Evolutionary conservation across 1,140 invertebrate genomes (phyloP), one percentile per base, ranked within the genome.

Genomic region (Bombus soroeensis): DNA sequence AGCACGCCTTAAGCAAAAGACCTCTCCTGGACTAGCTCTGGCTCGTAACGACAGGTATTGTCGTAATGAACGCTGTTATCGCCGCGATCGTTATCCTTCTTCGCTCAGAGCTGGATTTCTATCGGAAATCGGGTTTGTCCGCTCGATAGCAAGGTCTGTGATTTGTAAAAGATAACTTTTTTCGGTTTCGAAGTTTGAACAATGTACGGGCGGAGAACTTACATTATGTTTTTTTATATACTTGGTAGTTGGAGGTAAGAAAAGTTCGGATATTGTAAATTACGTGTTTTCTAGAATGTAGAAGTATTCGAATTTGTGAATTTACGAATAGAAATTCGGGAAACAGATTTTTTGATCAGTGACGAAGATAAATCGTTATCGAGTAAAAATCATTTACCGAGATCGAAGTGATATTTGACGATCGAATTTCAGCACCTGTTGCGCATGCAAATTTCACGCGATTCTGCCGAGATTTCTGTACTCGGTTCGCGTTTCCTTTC

Each of bases 61-160:
- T 90, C 89, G 88, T 90, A 90, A 90, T 89, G 78, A 78, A 37
- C 64, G 66, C 37, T 82, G 88, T 90, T 90, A 89, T 89, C 85
- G 73, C 72, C 25, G 64, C 68, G 89, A 90, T 87, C 85, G 78
- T 89, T 89, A 86, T 34, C 15, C 85, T 74, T 68, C 75, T 76
- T 68, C 70, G 78, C 41, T 68, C 10, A 25, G 43, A 66, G 37
- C 75, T n/a, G 59, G n/a, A 5, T 37, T 62, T 39, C 39, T 77
- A 76, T 71, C 37, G 47, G 57, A 39, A 72, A 88, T 68, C 18
- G 64, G 70, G 57, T 88, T 77, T 81, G n/a, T 74, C 75, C 68
- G 57, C 15, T 43, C 57, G 32, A 32, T 15, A 66, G n/a, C n/a
- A 18, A 66, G 15, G 10, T 12, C 59, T 13, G 8, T 34, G 64